Evolutionary conservation across 2,113 vertebrate species (phyloP).

Genomic region (Aythya baeri): DNA sequence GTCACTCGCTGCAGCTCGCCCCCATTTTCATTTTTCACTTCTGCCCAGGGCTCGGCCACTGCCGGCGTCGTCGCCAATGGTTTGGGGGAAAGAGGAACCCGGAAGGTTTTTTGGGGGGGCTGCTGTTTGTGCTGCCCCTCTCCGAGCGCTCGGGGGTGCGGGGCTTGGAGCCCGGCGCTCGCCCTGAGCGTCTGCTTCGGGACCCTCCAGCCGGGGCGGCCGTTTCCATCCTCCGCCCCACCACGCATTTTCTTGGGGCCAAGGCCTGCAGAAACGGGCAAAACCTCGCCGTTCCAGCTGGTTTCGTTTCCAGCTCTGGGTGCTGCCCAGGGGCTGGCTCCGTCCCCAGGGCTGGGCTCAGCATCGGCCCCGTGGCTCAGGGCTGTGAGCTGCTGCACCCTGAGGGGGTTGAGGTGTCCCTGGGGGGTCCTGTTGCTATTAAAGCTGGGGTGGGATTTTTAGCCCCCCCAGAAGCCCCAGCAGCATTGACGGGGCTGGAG

Average conservation of each 20-base stretch:
- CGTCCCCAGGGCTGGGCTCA: neutral
- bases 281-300: neutral
- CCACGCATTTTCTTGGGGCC: fast-evolving
- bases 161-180: neutral
- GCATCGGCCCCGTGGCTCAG: neutral
- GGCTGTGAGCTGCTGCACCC: fast-evolving
- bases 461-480: fast-evolving
- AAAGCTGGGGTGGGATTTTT: neutral
- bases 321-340: neutral
- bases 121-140: neutral
- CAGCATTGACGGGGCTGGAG: neutral
- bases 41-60: too few relatives aligned
- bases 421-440: fast-evolving
- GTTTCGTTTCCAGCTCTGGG: neutral
- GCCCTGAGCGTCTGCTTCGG: neutral
- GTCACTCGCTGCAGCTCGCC: neutral
- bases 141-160: neutral
- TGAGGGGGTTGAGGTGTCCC: neutral
- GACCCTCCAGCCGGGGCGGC: fast-evolving
- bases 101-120: neutral
- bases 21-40: neutral
- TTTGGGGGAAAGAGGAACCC: neutral
- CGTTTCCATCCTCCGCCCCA: neutral
- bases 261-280: neutral
- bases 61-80: too few relatives aligned